Evolutionary conservation across 2,888 invertebrate species (phyloP), one percentile per base, ranked within the genome.

Genomic region (Plebejus anna): DNA sequence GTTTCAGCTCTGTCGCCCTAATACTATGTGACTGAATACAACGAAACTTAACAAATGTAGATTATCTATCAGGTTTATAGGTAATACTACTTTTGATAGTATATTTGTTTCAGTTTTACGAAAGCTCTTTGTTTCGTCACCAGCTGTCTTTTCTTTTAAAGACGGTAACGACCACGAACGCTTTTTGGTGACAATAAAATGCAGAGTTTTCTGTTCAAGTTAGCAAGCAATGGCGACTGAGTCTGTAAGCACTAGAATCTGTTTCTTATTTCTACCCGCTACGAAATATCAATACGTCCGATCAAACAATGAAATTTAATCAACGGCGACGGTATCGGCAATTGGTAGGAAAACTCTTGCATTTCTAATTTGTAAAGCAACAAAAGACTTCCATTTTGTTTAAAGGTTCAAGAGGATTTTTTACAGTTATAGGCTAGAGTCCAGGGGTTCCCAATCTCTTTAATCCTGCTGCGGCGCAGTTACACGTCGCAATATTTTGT

Each of bases 191-290:
- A 61, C 16, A 32, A 16, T 66, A 66, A 66, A 66, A 66, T 66
- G 32, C 66, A 66, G 32, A 32, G 6, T 66, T 66, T 32, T 32
- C 66, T 66, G 13, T 66, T 13, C 32, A 32, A 66, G 32, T 36
- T 66, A 32, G 32, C 32, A 66, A 66, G 22, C 32, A 22, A 66
- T 66, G 5, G 13, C 66, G 32, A 32, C 32, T 66, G 66, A 66
- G 51, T 55, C 13, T 66, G 66, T 16, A 32, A 66, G 28, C 32
- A 13, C 13, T 66, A 32, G 66, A 66, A 32, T 9, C 4, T 66
- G 66, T 66, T 66, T 66, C 66, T 66, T 66, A 66, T 66, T 66
- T 66, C 66, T 61, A 61, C 61, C 13, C 13, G 66, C 66, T 66
- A 32, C 66, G 32, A 66, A 32, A 66, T 32, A 66, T 32, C 66